Base-by-base conservation (phyloP, 2,888 invertebrate species). In the Drosophila anomalata region DNA sequence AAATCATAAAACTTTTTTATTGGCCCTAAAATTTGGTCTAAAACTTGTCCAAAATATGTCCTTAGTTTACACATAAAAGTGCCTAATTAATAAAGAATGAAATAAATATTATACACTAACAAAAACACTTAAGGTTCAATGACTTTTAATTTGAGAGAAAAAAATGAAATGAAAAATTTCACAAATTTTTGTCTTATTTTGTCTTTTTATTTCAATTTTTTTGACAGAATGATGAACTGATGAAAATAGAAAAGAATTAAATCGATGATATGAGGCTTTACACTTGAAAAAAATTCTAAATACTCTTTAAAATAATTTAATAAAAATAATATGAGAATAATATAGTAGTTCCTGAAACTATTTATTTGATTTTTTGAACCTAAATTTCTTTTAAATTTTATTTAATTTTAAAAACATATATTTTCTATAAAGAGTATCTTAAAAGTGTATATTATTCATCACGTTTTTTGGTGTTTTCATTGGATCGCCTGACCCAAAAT, bases 401-500 rank as follows among this genome's bases (percentile, higher is more conserved):
- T 22, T 22, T 22, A 22, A 22, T 22, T 22, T 22, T 29, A 9
- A 9, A 29, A 29, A 29, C 7, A 8, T 2, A 9, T 3, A 2
- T 29, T 3, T 8, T 1, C 2, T 7, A 9, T 9, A 9, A 29
- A 29, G 29, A 9, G 29, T 29, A 29, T 29, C 9, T 8, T 9
- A 9, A 9, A 29, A 36, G 11, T n/a, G 36, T 39, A 14, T 14
- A 14, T 14, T 14, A 14, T 14, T 14, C 14, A 14, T 14, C 14
- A 14, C 14, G 14, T 14, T 14, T 14, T 14, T 14, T 14, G 14
- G 14, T 14, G 14, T 14, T 14, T 14, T 46, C 17, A 44, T 54
- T 62, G n/a, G 42, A 24, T 50, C 44, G 62, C 7, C 50, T 36
- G 62, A 63, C 62, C 62, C 36, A 63, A 63, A 63, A 59, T 63